Percentiles rank a stretch among this genome's conserved stretches.
These are phyloP conservation scores for Genyomyrus donnyi DNA, from an alignment of 2,113 vertebrate species.

Conservation along the genomic window DNA sequence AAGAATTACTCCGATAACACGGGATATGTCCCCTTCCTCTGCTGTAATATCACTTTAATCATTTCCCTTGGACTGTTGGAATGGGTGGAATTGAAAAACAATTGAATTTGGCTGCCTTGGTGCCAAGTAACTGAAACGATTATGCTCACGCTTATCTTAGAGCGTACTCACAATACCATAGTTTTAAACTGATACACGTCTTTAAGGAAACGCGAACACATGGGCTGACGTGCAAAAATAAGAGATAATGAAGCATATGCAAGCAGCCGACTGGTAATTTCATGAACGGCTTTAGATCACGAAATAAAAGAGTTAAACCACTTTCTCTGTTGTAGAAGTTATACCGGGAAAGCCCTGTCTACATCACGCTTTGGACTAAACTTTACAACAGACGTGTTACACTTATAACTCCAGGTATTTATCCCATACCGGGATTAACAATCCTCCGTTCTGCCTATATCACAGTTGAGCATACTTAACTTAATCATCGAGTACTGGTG, in stretches of 20 bases:
- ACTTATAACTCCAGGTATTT: constrained; percentile 6
- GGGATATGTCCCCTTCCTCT: background rate
- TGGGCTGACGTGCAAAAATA: background rate
- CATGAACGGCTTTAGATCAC: background rate
- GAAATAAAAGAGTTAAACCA: background rate
- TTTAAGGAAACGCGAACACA: background rate
- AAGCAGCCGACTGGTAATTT: background rate
- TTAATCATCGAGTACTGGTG: background rate
- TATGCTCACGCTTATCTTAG: background rate
- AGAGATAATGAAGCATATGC: background rate
- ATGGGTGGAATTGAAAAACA: background rate
- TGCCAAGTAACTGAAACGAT: background rate
- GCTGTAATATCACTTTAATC: background rate
- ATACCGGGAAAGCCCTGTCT: background rate
- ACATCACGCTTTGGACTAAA: background rate
- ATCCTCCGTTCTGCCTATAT: background rate
- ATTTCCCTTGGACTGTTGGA: background rate
- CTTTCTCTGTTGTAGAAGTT: background rate
- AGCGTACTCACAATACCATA: background rate
- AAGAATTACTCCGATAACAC: background rate
- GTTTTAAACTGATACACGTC: background rate
- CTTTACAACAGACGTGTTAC: constrained; percentile 1
- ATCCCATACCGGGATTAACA: background rate
- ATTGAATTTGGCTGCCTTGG: background rate
- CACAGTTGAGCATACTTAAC: background rate